A percentile compares a stretch with the other conserved stretches of the same genome.
phyloP scores from a whole-genome alignment of 1,140 invertebrate species.

The Drosophila ficusphila region DNA sequence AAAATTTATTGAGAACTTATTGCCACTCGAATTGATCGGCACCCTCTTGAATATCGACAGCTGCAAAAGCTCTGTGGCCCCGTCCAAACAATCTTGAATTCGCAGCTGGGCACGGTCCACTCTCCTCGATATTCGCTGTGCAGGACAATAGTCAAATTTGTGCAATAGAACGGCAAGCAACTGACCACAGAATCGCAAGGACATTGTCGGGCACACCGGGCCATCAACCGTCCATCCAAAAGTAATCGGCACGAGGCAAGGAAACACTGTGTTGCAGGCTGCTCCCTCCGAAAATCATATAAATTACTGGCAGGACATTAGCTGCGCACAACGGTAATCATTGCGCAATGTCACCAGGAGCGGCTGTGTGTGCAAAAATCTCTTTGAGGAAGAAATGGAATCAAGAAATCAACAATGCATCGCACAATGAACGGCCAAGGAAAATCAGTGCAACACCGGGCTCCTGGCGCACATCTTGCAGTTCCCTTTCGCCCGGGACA shows the following conservation, averaged over 20 bases:
- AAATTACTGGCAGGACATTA: conserved; percentile 70
- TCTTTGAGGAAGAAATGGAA: conserved; percentile 33
- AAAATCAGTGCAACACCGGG: conserved; percentile 74
- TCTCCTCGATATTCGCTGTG: conserved; percentile 8
- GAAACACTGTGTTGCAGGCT: conserved; percentile 9
- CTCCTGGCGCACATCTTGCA: conserved; percentile 67
- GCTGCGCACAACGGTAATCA: conserved; percentile 65
- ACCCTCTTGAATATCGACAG: conserved; percentile 30
- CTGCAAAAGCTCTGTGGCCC: conserved; percentile 59
- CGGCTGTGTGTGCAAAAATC: conserved; percentile 60
- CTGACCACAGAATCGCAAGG: conserved; percentile 50
- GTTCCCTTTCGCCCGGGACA: conserved; percentile 20
- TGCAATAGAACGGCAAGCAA: conserved; percentile 68
- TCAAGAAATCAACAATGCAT: conserved; percentile 80
- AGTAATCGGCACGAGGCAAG: conserved; percentile 65
- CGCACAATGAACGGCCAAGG: conserved; percentile 50
- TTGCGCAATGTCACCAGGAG: conserved; percentile 63
- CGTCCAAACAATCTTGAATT: conserved; percentile 54
- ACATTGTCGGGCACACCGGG: conserved; percentile 70
- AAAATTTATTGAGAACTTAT: background rate
- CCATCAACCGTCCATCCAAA: conserved; percentile 27
- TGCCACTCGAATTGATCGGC: background rate
- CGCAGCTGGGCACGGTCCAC: conserved; percentile 52
- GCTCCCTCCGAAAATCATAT: conserved; percentile 59
- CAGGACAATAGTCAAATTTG: conserved; percentile 77